Evolutionary conservation across 2,797 vertebrate species (phyloP), one percentile per base, ranked within the genome.

Genomic region (Micropoecilia bifurca): DNA sequence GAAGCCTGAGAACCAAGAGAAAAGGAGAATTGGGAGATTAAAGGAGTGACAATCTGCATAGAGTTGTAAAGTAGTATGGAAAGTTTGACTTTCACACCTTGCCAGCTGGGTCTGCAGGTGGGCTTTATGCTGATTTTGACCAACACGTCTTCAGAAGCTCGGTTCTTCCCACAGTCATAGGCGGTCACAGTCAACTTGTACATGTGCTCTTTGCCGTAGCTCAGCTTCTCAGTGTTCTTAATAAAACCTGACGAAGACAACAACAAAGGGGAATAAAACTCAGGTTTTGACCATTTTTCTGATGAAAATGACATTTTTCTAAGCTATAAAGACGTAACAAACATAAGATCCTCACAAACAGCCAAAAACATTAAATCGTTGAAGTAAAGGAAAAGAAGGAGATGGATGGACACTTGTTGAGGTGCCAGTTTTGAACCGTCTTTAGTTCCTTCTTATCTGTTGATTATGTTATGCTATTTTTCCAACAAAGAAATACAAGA

Each of bases 161-260:
- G 94, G 85, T 97, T 99, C 96, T 99, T 99, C 79, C 99, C 99
- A 6, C 99, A 99, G 93, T 99, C 99, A 47, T 98, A 99, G 4
- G 98, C 98, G 0, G 99, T 99, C 87, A 99, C 97, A 0, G 97
- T 98, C 91, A 99, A 95, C 88, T 99, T 99, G 76, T 99, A 99
- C 92, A 97, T 97, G 81, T 93, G 97, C 39, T 99, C 98, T 84
- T 98, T 99, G 81, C 95, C 97, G 1, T 98, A 98, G 93, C 91
- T 98, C 61, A 99, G 94, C 90, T 98, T 98, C 88, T 99, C 99
- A 0, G 97, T 98, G 96, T 97, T 99, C 92, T 97, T 98, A 87
- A 99, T 97, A 41, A 97, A 98, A 83, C 99, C 99, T 99, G 90
- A 71, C 0, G 46, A 85, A 87, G 57, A 45, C 16, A 69, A 59